Base-by-base conservation (phyloP, 92 coral and sea anemone genomes). In the Epizoanthus illoricatus region DNA sequence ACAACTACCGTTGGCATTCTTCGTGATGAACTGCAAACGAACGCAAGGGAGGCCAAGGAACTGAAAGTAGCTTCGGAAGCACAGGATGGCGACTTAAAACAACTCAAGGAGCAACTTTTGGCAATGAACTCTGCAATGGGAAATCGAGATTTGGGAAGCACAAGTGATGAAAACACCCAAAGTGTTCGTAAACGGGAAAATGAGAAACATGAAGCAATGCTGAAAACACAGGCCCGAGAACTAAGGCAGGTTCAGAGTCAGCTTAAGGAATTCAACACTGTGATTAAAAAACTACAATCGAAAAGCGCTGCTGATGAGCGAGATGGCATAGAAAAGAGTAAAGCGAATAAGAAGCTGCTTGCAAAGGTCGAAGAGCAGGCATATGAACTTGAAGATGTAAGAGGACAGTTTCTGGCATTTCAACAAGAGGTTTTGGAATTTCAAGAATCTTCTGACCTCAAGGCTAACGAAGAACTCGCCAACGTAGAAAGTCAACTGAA, bases 21-120 rank as follows among this genome's bases (percentile, higher is more conserved):
- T 10, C 79, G 79, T 28, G 65, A 73, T 15, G 65, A 73, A n/a
- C 65, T 73, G 13, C 16, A 73, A 11, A 73, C 55, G 15, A 56
- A 13, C 19, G 65, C 54, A 55, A 33, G 7, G 17, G 49, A 74
- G 11, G 28, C 80, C 11, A 45, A 57, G 17, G 52, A 74, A 58
- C 20, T 74, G 6, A 74, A 74, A 18, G 39, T 36, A 5, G n/a
- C 19, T 15, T 74, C 61, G 4, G 65, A 57, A 28, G n/a, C 11
- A 56, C 52, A 33, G 20, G 28, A 24, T 10, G 17, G 19, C 4
- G 80, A 74, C 20, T 24, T 74, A 56, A 54, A 57, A 57, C 23
- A 56, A 20, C 3, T 74, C 20, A 74, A 56, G 21, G 66, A 33
- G 24, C 63, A 57, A 21, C 45, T 74, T 2, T 17, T 5, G 16